Conservation (phyloP, 2,113 vertebrate species). For the Montifringilla adamsi region DNA sequence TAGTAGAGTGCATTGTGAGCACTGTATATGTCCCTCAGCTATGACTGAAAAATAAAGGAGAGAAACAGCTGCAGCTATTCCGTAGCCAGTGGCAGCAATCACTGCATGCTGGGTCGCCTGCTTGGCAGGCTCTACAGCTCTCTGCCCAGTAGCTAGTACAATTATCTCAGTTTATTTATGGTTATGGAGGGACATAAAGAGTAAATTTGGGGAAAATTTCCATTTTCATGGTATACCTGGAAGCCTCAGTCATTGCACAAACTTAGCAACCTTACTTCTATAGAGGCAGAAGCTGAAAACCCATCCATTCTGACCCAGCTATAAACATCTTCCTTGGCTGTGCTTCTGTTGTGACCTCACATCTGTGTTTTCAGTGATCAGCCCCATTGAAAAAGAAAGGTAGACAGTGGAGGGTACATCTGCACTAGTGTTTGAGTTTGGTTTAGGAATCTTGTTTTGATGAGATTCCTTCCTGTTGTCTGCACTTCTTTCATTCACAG, state of each 20-base stretch:
- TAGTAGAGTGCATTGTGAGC: neutral
- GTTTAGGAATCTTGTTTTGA: neutral
- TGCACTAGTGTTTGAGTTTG: neutral
- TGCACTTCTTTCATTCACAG: neutral
- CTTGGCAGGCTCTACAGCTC: neutral
- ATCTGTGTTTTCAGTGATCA: neutral
- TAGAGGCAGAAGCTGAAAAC: neutral
- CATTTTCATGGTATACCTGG: neutral
- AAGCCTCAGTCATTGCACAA: neutral
- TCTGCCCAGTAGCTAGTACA: neutral
- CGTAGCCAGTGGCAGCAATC: neutral
- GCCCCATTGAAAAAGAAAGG: neutral
- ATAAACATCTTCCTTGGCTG: neutral
- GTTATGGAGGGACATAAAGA: neutral
- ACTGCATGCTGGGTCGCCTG: neutral
- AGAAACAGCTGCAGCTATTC: neutral
- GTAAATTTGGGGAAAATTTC: neutral
- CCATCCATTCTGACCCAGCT: neutral
- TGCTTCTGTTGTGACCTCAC: neutral
- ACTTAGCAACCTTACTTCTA: neutral
- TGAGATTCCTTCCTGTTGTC: neutral
- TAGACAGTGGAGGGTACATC: neutral
- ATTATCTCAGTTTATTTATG: neutral
- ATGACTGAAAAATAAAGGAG: neutral
- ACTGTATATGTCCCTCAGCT: neutral